These are phyloP conservation scores for Stenotaenia linearis DNA, from an alignment of 2,888 invertebrate species.

Conservation along the genomic window DNA sequence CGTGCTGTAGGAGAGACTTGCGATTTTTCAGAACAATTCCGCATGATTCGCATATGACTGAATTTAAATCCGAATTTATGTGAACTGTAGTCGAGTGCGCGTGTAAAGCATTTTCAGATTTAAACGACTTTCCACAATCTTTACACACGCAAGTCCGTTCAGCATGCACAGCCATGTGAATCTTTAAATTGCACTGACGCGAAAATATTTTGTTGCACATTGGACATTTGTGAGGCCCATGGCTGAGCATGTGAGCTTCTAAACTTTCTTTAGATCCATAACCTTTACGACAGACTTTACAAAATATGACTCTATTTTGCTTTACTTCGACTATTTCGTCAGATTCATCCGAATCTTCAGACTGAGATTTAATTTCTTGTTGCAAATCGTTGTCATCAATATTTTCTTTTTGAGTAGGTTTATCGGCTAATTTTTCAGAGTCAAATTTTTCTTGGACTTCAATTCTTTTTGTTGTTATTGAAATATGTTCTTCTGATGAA, in stretches of 20 bases:
- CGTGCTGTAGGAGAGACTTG: slow-evolving; percentile 27
- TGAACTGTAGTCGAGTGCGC: slow-evolving; percentile 21
- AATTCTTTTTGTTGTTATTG: not conserved
- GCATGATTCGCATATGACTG: slow-evolving; percentile 28
- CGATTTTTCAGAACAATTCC: slow-evolving; percentile 30
- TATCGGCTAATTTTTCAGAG: not conserved
- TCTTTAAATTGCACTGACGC: slow-evolving; percentile 18
- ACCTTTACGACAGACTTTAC: slow-evolving; percentile 27
- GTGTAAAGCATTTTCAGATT: slow-evolving; percentile 19
- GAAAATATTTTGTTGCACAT: slow-evolving; percentile 27
- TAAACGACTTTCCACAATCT: slow-evolving; percentile 28
- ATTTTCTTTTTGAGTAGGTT: not conserved
- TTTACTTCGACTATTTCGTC: not conserved
- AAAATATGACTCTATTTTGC: slow-evolving; percentile 27
- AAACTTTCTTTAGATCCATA: slow-evolving; percentile 12
- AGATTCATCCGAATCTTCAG: slow-evolving; percentile 5
- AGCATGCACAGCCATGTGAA: slow-evolving; percentile 30
- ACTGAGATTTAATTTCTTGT: not conserved
- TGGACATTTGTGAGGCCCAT: slow-evolving; percentile 27
- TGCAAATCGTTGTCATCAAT: not conserved
- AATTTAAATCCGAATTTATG: not conserved
- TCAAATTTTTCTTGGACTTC: not conserved
- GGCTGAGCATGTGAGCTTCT: not conserved
- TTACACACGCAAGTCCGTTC: slow-evolving; percentile 24
- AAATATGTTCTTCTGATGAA: not conserved